Base-by-base conservation (phyloP, 2,113 vertebrate genomes). In the Anhinga rufa region DNA sequence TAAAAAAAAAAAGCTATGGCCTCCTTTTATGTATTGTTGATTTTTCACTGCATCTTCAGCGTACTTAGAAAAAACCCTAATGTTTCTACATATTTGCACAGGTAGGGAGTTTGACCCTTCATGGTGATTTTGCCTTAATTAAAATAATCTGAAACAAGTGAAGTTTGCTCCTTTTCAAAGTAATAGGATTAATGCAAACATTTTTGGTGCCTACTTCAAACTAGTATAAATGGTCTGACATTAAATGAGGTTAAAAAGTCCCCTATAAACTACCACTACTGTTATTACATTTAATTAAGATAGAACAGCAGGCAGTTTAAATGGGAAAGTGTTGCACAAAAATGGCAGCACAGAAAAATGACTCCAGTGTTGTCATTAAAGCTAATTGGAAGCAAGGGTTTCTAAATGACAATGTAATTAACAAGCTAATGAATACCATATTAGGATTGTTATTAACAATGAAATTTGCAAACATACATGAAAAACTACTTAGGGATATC, bases 271-370 rank as follows among this genome's bases (percentile, higher is more conserved):
- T 86, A 95, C 77, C 74, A 84, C 69, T 86, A 70, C 70, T 95
- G 58, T 95, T 96, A 97, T 90, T 95, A 96, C 96, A 97, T 96
- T 95, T 95, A 97, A 97, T 97, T 97, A 97, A 94, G 92, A 86
- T 32, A 80, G 78, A 96, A 92, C 65, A 95, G 84, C 86, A 95
- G 69, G 91, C 82, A 92, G 44, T 91, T 91, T 44, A 91, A 95
- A 94, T 88, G 58, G 66, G 58, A 92, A 96, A 96, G 34, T 80
- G 36, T 80, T 91, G 49, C 81, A 58, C 75, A 91, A 88, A 97
- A 96, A 97, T 96, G 72, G 88, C 91, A 95, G 54, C 61, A 55
- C 71, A 91, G 92, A 97, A 96, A 97, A 97, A 95, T 84, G 3
- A 60, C 34, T 93, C 60, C 61, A 15, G 77, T 97, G 80, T 91